Evolutionary conservation across 2,113 vertebrate species (phyloP), one percentile per base, ranked within the genome.

Genomic region (Archocentrus centrarchus): DNA sequence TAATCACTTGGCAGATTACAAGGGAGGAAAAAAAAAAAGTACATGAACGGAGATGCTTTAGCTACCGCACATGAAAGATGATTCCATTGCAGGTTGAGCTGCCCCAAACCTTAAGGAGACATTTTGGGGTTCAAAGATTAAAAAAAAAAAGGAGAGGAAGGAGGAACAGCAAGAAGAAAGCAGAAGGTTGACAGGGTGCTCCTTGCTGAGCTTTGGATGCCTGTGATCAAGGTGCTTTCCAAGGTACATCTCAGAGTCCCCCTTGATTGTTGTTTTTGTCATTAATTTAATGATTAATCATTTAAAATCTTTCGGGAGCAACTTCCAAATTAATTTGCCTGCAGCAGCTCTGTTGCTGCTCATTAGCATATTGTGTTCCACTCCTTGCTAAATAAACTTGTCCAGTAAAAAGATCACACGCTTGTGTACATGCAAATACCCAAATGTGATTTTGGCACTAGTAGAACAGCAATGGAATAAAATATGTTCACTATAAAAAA

Each of bases 261-360:
- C 20, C 17, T 11, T 58, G n/a, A 79, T 80, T 73, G 70, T 73
- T 55, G 37, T 82, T 59, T 77, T 14, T 27, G 60, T 60, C 81
- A 76, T 88, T 89, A 64, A 89, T 89, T 84, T 87, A 70, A 64
- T 78, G 58, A 89, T 86, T 81, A 88, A 90, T 90, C 53, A 39
- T 81, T 89, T 84, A 18, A 80, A 85, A 82, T 84, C 55, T 13
- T 39, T 39, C n/a, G 2, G 32, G 61, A 84, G 55, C 44, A 18
- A 59, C 53, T 37, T 85, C 59, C 57, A 86, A 79, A 87, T 90
- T 11, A 59, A 90, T 89, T 73, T 73, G 68, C 68, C 30, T 18
- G 68, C 47, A 73, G 68, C 27, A 70, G 20, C 61, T 77, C 63
- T 64, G 77, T 39, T 77, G 27, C 27, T 17, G 24, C 59, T 81